Base-by-base conservation (phyloP, 1,140 invertebrate genomes). In the Zaprionus capensis region DNA sequence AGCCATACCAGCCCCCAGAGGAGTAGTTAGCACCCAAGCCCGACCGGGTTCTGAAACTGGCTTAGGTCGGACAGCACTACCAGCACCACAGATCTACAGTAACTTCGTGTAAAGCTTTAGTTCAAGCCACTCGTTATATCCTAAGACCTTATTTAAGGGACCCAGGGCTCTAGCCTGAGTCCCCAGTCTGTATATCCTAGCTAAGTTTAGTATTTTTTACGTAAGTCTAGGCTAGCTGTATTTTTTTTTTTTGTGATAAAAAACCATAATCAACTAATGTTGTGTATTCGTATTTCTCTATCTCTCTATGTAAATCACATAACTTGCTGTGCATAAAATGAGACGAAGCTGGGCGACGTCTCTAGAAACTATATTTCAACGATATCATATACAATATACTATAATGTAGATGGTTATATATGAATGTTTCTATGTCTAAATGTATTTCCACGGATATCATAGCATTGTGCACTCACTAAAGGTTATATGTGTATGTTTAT, bases 1-100 rank as follows among this genome's bases (percentile, higher is more conserved):
- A 71, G 14, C 79, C 79, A 4, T 70, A 72, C 2, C 74, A 55
- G 22, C 80, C 80, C 1, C 63, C 82, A 4, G 83, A 78, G 15
- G 68, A 87, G 53, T 86, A 78, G 51, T 11, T 15, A 4, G 3
- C 11, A 44, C 14, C 17, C 41, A n/a, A n/a, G 22, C 12, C 12
- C 4, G 51, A 17, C 11, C 36, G 24, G 4, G 28, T 4, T 26
- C 28, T 67, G 3, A 67, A 67, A 46, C 14, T 58, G 31, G 55
- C 55, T 38, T 67, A 44, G 26, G 6, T 24, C 55, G n/a, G 24
- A 55, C 28, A 46, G 55, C 26, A 17, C 31, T 28, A 63, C 15
- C 38, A 41, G 4, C 36, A 7, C 12, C 31, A 17, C 5, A 9
- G 20, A 63, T 51, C 22, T 38, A 31, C 17, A 55, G 24, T 55